Conservation (phyloP, 2,113 vertebrate species). For the Amphiprion ocellaris region DNA sequence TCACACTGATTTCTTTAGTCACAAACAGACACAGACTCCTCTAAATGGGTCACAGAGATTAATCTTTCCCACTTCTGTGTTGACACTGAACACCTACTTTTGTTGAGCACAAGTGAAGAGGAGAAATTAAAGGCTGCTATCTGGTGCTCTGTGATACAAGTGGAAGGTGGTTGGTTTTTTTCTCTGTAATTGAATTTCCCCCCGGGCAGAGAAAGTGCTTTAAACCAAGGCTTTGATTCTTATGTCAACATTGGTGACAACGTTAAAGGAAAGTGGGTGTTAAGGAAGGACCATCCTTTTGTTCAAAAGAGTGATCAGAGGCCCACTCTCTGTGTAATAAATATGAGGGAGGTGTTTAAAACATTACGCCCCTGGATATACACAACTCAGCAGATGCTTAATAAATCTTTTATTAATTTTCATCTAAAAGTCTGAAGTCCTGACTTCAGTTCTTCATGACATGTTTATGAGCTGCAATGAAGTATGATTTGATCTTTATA, state of each 20-base stretch:
- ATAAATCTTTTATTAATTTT: neutral
- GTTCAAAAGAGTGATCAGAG: conserved; percentile 31
- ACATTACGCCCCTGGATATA: neutral
- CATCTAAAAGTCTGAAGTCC: neutral
- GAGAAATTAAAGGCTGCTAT: conserved; percentile 60
- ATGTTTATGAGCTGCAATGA: neutral
- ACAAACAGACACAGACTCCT: conserved; percentile 41
- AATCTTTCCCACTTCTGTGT: conserved; percentile 51
- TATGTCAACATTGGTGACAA: conserved; percentile 42
- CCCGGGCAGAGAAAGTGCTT: conserved; percentile 21
- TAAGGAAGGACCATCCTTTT: conserved; percentile 6
- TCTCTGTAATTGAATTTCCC: conserved; percentile 53
- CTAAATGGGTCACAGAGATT: conserved; percentile 62
- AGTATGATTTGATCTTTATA: neutral
- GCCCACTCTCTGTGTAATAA: neutral
- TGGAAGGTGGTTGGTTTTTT: conserved; percentile 35
- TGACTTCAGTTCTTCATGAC: too few species aligned
- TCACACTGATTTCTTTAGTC: conserved; percentile 73
- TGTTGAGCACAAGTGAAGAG: conserved; percentile 46
- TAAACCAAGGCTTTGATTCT: conserved; percentile 42
- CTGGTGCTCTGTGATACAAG: conserved; percentile 33
- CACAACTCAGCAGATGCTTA: neutral
- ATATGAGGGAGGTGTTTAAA: neutral
- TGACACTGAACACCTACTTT: conserved; percentile 31
- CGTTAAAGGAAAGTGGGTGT: conserved; percentile 35